Percentiles rank a stretch among this genome's conserved stretches.
Evolutionary conservation across 2,888 invertebrate species (phyloP).

Genomic region (Agapostemon virescens): DNA sequence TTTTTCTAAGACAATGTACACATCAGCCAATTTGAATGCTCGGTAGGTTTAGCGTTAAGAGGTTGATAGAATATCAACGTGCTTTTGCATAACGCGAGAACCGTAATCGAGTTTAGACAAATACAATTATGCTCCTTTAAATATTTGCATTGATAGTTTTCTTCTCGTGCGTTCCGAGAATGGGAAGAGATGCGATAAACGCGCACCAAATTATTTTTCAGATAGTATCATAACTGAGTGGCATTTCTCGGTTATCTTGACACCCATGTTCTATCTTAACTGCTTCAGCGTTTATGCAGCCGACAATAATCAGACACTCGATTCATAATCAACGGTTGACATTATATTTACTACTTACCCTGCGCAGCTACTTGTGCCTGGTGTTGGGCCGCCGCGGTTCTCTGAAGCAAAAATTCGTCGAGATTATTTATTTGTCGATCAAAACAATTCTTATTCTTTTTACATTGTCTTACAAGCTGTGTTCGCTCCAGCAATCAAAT

Average conservation of each 20-base stretch:
- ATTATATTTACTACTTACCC: constrained; percentile 79
- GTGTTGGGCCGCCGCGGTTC: constrained; percentile 85
- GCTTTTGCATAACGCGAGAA: background rate
- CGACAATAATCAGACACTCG: constrained; percentile 48
- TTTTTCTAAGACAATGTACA: too few relatives aligned
- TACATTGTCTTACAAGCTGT: background rate
- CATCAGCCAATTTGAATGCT: too few relatives aligned
- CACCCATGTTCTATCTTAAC: background rate
- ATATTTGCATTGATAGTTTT: background rate
- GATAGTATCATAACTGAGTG: constrained; percentile 9
- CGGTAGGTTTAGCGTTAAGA: too few relatives aligned
- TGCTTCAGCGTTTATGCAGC: background rate
- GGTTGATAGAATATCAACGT: background rate
- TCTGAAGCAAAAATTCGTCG: constrained; percentile 83
- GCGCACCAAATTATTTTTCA: constrained; percentile 4
- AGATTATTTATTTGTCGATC: background rate
- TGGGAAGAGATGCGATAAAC: background rate
- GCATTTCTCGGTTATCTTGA: constrained; percentile 34
- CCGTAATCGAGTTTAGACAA: background rate
- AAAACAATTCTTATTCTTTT: background rate
- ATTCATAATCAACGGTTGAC: constrained; percentile 13
- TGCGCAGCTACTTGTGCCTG: constrained; percentile 84
- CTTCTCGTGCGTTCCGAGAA: background rate
- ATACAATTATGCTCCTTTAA: background rate
- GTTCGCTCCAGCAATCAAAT: too few relatives aligned